These are phyloP conservation scores for Ceratoteleas bidentatus DNA, from an alignment of 1,140 invertebrate species.

Conservation along the genomic window DNA sequence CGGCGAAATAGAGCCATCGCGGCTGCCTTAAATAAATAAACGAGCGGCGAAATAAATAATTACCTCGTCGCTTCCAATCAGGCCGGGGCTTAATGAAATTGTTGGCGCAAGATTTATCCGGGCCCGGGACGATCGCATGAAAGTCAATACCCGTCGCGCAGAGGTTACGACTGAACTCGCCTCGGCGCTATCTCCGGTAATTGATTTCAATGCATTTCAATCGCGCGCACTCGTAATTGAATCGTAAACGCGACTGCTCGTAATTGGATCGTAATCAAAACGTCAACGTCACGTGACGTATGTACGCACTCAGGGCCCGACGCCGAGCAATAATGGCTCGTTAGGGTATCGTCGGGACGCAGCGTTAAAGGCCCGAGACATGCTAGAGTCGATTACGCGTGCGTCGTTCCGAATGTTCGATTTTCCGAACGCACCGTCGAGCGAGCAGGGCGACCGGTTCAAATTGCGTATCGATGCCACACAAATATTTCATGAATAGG, in stretches of 20 bases:
- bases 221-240: conserved; percentile 54
- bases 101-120: conserved; percentile 33
- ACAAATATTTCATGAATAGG: too few relatives aligned
- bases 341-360: conserved; percentile 40
- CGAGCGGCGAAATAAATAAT: conserved; percentile 22
- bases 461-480: too few relatives aligned
- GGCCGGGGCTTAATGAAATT: conserved; percentile 31
- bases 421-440: too few relatives aligned
- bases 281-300: conserved; percentile 57
- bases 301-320: conserved; percentile 45
- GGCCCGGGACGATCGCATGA: conserved; percentile 39
- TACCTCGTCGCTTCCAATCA: conserved; percentile 13
- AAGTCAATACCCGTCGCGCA: conserved; percentile 46
- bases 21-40: conserved; percentile 8
- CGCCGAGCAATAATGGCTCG: conserved; percentile 55
- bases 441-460: too few relatives aligned
- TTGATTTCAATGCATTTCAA: conserved; percentile 61
- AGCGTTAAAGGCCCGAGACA: conserved; percentile 2
- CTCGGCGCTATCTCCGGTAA: conserved; percentile 43
- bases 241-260: conserved; percentile 58
- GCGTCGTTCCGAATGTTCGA: background rate
- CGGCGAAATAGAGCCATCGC: conserved; percentile 27
- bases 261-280: conserved; percentile 64
- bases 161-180: conserved; percentile 24
- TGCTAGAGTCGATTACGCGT: conserved; percentile 6